A percentile compares a stretch with the other conserved stretches of the same genome.
Evolutionary conservation across 2,113 vertebrate genomes (phyloP).

Genomic region (Hippocampus mohnikei): DNA sequence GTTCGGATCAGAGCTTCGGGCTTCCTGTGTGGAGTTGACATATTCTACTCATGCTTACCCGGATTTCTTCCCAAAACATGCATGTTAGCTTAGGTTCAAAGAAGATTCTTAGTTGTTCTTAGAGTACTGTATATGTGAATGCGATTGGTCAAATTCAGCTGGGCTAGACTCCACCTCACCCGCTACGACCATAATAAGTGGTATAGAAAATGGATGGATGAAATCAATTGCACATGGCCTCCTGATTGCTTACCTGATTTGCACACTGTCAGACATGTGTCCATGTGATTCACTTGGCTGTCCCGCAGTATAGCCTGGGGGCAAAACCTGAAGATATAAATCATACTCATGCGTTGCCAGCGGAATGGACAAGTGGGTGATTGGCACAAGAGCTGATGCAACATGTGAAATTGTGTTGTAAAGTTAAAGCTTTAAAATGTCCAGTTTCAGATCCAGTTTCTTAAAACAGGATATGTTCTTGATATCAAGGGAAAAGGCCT

Average conservation of each 20-base stretch:
- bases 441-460: background rate
- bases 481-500: too few species aligned
- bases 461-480: background rate
- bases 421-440: background rate
- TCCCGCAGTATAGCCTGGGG: background rate
- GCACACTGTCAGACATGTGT: background rate
- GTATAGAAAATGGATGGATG: too few species aligned
- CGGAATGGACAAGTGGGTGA: background rate
- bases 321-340: background rate
- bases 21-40: too few species aligned
- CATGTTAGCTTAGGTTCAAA: too few species aligned
- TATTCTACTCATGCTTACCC: too few species aligned
- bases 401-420: background rate
- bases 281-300: background rate
- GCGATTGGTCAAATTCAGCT: too few species aligned
- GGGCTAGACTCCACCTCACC: too few species aligned
- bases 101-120: too few species aligned
- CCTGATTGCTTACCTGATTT: background rate
- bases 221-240: slow-evolving; percentile 5
- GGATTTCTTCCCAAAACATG: too few species aligned
- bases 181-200: too few species aligned
- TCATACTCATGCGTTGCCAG: background rate
- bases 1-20: too few species aligned
- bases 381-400: background rate
- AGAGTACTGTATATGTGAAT: too few species aligned